Base-by-base conservation (phyloP, 2,888 invertebrate species). In the Gastrophysa polygoni region DNA sequence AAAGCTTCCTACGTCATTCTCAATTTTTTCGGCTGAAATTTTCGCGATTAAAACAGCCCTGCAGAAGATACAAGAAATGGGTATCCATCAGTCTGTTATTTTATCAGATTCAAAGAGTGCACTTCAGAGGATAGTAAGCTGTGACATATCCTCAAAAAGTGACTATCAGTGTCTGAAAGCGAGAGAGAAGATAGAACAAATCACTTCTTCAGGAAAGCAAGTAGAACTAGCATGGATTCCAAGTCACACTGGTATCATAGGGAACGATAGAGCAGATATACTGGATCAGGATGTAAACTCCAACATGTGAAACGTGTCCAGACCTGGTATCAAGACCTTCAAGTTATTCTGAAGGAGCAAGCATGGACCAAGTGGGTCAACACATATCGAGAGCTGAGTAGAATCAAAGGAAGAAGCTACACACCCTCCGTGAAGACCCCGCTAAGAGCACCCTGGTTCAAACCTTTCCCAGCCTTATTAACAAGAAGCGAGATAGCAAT, bases 201-300 rank as follows among this genome's bases (percentile, higher is more conserved):
- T 48, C 1, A 14, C n/a, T 21, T 3, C 48, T 2, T 24, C n/a
- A 14, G 21, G 48, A 10, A 48, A 21, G 2, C n/a, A n/a, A 5
- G 5, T 48, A n/a, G 14, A 48, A 24, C 24, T 48, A 8, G 48
- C 20, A n/a, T 48, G 48, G 48, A 48, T 48, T 16, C 48, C 48
- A 24, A 48, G 48, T 11, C 48, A 48, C 11, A 38, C 38, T 38
- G 38, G 38, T 6, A 38, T 38, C 11, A 4, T 3, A 1, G 38
- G n/a, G 4, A 38, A 14, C 11, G 38, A 38, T 10, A 38, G 14
- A 38, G 38, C 38, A 38, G 38, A 38, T 6, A 14, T 14, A 38
- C 6, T 38, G n/a, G 38, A n/a, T 6, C n/a, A 38, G 32, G 32
- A 32, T 32, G 32, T 32, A 8, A 32, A 10, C 11, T 32, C 7